Base-by-base conservation (phyloP, 2,888 invertebrate genomes). In the Drosophila mulleri region DNA sequence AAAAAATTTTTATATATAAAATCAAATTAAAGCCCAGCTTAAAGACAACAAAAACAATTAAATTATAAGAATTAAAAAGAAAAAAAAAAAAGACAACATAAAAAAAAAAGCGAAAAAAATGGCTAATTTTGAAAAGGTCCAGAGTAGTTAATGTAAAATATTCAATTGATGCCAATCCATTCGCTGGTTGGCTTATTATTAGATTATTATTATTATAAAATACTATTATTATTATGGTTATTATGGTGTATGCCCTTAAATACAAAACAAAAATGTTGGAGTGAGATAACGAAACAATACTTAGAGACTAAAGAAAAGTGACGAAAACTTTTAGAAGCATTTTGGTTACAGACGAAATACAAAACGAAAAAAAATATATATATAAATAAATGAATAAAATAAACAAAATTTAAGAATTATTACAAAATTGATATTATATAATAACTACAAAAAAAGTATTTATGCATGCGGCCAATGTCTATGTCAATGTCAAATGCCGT, bases 201-300 rank as follows among this genome's bases (percentile, higher is more conserved):
- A n/a, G n/a, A n/a, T n/a, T 48, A 35, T 18, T 11, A 48, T 20
- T 50, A 45, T 23, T 50, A 48, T 5, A 32, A 32, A 48, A 48
- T 23, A 45, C 8, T 47, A 57, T 48, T 48, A 50, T 44, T 41
- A 48, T n/a, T 11, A 50, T 35, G 37, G 23, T 29, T 54, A 29
- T 71, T 72, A 65, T 65, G 82, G 79, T 66, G 71, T 87, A 87
- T 87, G 84, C 84, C 89, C 88, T 82, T 87, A 77, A 82, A 82
- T 70, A 72, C 81, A 83, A 90, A 84, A 80, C 71, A 88, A 92
- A 53, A 54, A 91, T 92, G 91, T 92, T 91, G 91, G 91, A 92
- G 91, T 92, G 91, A 92, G 91, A 92, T 91, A 92, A 91, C 76
- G 91, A 92, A 92, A 92, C 91, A 92, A 92, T 92, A 92, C 92